Percentiles rank a stretch among this genome's conserved stretches.
Conservation (phyloP, 2,113 vertebrate species). For the Phaethornis superciliosus region DNA sequence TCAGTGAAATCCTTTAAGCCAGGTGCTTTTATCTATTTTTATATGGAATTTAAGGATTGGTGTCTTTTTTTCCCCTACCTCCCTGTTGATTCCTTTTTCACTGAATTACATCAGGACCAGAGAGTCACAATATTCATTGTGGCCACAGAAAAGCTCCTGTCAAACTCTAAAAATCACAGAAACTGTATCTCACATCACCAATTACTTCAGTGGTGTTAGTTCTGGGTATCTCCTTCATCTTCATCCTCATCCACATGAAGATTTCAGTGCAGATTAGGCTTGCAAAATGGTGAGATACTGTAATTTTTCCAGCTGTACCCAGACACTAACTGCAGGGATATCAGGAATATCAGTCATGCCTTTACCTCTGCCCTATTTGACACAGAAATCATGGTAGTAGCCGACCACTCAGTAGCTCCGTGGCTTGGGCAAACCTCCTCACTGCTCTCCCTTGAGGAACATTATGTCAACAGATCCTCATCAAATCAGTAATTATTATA, state of each 20-base stretch:
- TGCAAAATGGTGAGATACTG: not conserved
- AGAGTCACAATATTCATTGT: slow-evolving; percentile 14
- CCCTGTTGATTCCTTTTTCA: slow-evolving; percentile 29
- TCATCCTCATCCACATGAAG: not conserved
- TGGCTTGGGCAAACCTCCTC: not conserved
- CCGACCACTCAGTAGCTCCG: not conserved
- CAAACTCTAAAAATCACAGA: not conserved
- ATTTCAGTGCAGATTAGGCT: not conserved
- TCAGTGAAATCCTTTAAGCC: slow-evolving; percentile 73
- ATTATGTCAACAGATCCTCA: slow-evolving; percentile 19
- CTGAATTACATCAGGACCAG: slow-evolving; percentile 64
- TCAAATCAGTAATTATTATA: not conserved
- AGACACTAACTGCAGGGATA: not conserved
- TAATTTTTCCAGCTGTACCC: not conserved
- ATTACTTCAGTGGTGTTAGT: not conserved
- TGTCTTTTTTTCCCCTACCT: slow-evolving; percentile 51
- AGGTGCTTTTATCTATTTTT: slow-evolving; percentile 78
- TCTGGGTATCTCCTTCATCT: not conserved
- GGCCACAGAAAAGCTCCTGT: not conserved
- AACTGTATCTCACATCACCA: not conserved
- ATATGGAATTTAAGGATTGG: slow-evolving; percentile 76
- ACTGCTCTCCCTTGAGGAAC: not conserved
- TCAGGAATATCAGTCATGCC: not conserved
- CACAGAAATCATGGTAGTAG: not conserved
- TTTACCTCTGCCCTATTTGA: not conserved